Percentiles rank a stretch among this genome's conserved stretches.
Evolutionary conservation across 2,888 invertebrate genomes (phyloP).

Genomic region (Fragum whitleyi): DNA sequence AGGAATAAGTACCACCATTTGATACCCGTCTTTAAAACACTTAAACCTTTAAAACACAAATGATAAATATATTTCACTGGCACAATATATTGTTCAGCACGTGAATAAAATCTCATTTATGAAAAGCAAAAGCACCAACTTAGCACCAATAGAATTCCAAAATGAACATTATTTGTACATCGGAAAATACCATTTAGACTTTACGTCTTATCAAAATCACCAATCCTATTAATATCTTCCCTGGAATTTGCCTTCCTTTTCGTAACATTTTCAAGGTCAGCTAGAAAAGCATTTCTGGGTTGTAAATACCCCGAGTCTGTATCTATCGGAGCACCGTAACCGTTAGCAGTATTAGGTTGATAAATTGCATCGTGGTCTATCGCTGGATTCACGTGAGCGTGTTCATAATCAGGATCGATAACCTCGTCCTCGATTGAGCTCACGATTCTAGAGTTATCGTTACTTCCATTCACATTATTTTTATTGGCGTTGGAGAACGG

Average conservation of each 20-base stretch:
- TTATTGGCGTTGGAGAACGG: constrained; percentile 25
- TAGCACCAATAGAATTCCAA: no score
- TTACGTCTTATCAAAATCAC: constrained; percentile 15
- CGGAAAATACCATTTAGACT: background rate
- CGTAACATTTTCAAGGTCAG: constrained; percentile 11
- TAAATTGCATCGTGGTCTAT: background rate
- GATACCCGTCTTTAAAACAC: no score
- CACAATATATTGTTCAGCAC: no score
- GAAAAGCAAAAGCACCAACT: no score
- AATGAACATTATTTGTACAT: no score
- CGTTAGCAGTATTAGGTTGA: background rate
- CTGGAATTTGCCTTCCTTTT: constrained; percentile 11
- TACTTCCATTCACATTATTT: constrained; percentile 34
- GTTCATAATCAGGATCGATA: constrained; percentile 22
- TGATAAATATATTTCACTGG: no score
- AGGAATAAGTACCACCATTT: no score
- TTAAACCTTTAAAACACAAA: no score
- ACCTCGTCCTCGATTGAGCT: constrained; percentile 42
- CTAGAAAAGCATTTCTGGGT: constrained; percentile 12
- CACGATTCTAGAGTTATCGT: constrained; percentile 46
- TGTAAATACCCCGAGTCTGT: constrained; percentile 12
- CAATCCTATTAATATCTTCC: constrained; percentile 8
- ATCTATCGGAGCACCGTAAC: background rate
- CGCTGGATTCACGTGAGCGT: constrained; percentile 49
- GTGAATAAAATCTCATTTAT: no score